These are phyloP conservation scores for Drosophila guanche DNA, from an alignment of 1,140 invertebrate species.

Conservation along the genomic window DNA sequence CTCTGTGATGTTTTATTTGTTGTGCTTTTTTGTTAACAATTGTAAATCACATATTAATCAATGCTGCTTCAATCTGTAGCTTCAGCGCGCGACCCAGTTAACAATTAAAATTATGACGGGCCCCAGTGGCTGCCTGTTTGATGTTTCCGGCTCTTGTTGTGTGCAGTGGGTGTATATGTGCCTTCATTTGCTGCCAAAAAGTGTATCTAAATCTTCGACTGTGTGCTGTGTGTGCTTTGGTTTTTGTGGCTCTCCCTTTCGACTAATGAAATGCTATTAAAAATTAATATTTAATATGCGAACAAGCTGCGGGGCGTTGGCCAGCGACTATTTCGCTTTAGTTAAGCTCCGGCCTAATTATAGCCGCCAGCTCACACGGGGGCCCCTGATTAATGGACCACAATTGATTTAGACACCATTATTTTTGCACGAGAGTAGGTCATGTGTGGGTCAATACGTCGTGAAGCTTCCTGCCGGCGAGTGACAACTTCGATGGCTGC, in stretches of 20 bases:
- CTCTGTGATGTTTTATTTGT: constrained; percentile 22
- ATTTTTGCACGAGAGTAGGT: constrained; percentile 24
- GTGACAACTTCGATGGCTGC: constrained; percentile 55
- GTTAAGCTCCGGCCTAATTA: constrained; percentile 57
- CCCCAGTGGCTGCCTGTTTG: constrained; percentile 26
- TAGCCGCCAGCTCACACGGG: constrained; percentile 8
- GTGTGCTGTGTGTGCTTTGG: background rate
- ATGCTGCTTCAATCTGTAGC: constrained; percentile 36
- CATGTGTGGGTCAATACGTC: constrained; percentile 2
- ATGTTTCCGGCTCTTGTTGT: constrained; percentile 49
- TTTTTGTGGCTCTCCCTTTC: constrained; percentile 24
- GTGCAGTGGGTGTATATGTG: too few relatives aligned
- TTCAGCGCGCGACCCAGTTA: constrained; percentile 60
- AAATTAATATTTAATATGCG: constrained; percentile 71
- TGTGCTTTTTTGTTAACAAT: constrained; percentile 3
- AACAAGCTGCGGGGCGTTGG: constrained; percentile 33
- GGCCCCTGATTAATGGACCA: constrained; percentile 54
- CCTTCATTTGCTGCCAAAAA: too few relatives aligned
- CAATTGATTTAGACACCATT: constrained; percentile 22
- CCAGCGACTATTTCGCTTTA: constrained; percentile 34
- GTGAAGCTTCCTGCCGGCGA: constrained; percentile 1
- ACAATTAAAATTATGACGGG: constrained; percentile 73
- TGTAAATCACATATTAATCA: constrained; percentile 64
- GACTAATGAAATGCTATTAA: constrained; percentile 61
- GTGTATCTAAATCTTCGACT: background rate